Conservation (phyloP, 2,888 invertebrate species). For the Charanyca ferruginea region DNA sequence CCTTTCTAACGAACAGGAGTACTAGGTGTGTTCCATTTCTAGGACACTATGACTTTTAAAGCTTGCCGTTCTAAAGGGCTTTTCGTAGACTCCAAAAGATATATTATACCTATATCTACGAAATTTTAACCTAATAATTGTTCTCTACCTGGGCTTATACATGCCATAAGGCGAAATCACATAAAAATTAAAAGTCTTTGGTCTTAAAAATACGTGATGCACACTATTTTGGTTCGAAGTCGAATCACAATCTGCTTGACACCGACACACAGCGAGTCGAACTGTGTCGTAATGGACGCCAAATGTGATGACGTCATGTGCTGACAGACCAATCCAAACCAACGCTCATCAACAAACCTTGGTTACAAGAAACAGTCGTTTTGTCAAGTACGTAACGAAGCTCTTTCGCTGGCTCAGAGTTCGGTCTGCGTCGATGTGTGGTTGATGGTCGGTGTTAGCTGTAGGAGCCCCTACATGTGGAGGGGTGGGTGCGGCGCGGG, state of each 20-base stretch:
- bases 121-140: slow-evolving; percentile 10
- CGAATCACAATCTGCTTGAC: background rate
- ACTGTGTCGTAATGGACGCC: background rate
- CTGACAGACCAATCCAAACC: background rate
- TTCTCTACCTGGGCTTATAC: slow-evolving; percentile 12
- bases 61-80: background rate
- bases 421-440: background rate
- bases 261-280: background rate
- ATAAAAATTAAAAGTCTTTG: slow-evolving; percentile 44
- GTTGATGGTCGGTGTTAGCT: too few species aligned
- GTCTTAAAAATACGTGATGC: slow-evolving; percentile 23
- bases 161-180: slow-evolving; percentile 4
- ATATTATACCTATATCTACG: background rate
- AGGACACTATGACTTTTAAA: background rate
- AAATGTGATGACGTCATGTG: background rate
- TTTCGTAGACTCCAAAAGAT: background rate
- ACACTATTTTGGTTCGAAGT: background rate
- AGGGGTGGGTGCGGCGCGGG: background rate
- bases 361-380: background rate
- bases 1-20: background rate
- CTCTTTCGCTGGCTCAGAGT: background rate
- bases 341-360: background rate
- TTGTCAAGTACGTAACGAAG: background rate
- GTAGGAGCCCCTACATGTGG: slow-evolving; percentile 5
- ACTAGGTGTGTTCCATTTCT: background rate